Conservation (phyloP, 2,888 invertebrate species). For the Masnerella sp. region DNA sequence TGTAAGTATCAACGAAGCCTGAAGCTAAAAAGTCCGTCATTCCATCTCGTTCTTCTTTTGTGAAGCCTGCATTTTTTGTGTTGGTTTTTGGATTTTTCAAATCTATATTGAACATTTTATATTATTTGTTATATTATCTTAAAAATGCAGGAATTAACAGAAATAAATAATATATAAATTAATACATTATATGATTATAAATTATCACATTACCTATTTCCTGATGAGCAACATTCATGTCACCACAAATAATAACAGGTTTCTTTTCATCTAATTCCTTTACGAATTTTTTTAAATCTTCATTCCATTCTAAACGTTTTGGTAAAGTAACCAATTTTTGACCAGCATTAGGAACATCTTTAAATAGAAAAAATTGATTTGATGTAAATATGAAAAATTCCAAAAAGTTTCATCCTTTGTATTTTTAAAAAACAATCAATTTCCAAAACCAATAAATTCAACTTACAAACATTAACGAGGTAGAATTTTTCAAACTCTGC, state of each 20-base stretch:
- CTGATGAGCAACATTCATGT: slow-evolving; percentile 97
- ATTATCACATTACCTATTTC: slow-evolving; percentile 85
- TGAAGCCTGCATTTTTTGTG: slow-evolving; percentile 96
- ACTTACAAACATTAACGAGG: slow-evolving; percentile 89
- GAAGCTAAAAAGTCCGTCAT: slow-evolving; percentile 89
- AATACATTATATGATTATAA: background rate
- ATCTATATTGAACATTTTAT: slow-evolving; percentile 81
- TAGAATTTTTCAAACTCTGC: slow-evolving; percentile 96
- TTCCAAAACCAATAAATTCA: slow-evolving; percentile 12
- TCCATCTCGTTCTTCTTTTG: slow-evolving; percentile 93
- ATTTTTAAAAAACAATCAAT: background rate
- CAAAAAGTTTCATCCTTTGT: no score
- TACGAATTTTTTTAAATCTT: slow-evolving; percentile 87
- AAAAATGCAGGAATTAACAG: background rate
- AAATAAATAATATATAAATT: background rate
- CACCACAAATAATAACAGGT: slow-evolving; percentile 96
- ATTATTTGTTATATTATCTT: background rate
- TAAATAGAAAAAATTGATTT: background rate
- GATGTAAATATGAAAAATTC: background rate
- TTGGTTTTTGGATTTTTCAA: slow-evolving; percentile 96
- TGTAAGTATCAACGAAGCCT: slow-evolving; percentile 93
- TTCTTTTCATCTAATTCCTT: slow-evolving; percentile 90
- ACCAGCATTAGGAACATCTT: slow-evolving; percentile 97
- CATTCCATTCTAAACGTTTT: slow-evolving; percentile 94
- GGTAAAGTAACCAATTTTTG: slow-evolving; percentile 90